Percentiles rank a stretch among this genome's conserved stretches.
These are phyloP conservation scores for Deilephila porcellus DNA, from an alignment of 2,888 invertebrate genomes.

Conservation along the genomic window DNA sequence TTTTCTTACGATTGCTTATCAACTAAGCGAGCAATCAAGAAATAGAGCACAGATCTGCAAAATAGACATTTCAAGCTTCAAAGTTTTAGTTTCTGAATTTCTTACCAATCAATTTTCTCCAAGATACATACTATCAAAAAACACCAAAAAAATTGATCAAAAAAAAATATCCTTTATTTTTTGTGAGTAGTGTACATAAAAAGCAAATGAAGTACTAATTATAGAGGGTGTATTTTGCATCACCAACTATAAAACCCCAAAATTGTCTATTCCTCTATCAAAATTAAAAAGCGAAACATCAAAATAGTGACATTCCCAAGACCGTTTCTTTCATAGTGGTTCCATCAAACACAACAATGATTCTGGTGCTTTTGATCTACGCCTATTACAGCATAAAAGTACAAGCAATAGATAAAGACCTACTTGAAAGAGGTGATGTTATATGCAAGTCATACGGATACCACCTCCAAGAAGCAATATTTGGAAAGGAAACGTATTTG, in stretches of 20 bases:
- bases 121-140: too few species aligned
- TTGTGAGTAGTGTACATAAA: too few species aligned
- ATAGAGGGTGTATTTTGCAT: too few species aligned
- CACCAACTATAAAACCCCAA: neutral
- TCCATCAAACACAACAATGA: slow-evolving; percentile 8
- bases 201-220: too few species aligned
- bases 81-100: too few species aligned
- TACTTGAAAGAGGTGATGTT: slow-evolving; percentile 34
- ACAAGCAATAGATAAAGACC: neutral
- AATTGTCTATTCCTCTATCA: neutral
- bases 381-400: neutral
- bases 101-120: too few species aligned
- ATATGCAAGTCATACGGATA: slow-evolving; percentile 58
- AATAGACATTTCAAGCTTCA: too few species aligned
- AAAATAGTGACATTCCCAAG: neutral
- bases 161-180: too few species aligned
- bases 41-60: too few species aligned
- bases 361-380: neutral
- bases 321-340: neutral
- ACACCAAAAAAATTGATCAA: too few species aligned
- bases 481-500: slow-evolving; percentile 62
- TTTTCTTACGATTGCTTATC: too few species aligned
- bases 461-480: slow-evolving; percentile 59
- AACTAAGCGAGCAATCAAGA: too few species aligned
- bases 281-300: neutral